These are phyloP conservation scores for Typhlichthys subterraneus DNA, from an alignment of 2,797 vertebrate species.

Conservation along the genomic window DNA sequence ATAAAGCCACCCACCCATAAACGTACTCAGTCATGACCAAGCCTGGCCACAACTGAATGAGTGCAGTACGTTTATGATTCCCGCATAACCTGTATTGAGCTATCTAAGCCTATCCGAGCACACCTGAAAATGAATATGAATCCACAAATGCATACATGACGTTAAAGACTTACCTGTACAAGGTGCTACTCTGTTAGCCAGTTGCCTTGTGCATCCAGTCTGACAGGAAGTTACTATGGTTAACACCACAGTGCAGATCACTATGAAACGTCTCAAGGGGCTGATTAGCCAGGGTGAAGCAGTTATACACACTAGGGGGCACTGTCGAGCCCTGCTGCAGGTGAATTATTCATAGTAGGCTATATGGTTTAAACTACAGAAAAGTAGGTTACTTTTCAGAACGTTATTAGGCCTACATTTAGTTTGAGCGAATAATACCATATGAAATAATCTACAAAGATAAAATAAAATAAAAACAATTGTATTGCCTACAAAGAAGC, in stretches of 20 bases:
- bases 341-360: background rate
- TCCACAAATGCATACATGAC: background rate
- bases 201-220: background rate
- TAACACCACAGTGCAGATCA: slow-evolving; percentile 27
- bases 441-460: slow-evolving; percentile 25
- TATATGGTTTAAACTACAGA: slow-evolving; percentile 7
- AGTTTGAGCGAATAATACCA: slow-evolving; percentile 28
- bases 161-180: too few species aligned
- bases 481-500: slow-evolving; percentile 33
- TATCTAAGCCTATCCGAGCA: slow-evolving; percentile 7
- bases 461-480: slow-evolving; percentile 22
- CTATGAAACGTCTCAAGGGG: slow-evolving; percentile 29
- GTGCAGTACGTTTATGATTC: too few species aligned
- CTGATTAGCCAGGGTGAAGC: slow-evolving; percentile 37
- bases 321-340: slow-evolving; percentile 45
- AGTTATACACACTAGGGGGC: slow-evolving; percentile 71
- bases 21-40: slow-evolving; percentile 33
- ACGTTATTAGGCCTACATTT: background rate
- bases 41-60: too few species aligned
- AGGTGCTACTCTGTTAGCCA: too few species aligned
- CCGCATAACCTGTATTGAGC: slow-evolving; percentile 21
- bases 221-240: slow-evolving; percentile 21
- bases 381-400: slow-evolving; percentile 10
- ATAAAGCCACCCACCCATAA: slow-evolving; percentile 57
- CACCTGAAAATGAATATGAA: slow-evolving; percentile 25